phyloP scores from a whole-genome alignment of 2,113 vertebrate genomes.

The Perca fluviatilis region DNA sequence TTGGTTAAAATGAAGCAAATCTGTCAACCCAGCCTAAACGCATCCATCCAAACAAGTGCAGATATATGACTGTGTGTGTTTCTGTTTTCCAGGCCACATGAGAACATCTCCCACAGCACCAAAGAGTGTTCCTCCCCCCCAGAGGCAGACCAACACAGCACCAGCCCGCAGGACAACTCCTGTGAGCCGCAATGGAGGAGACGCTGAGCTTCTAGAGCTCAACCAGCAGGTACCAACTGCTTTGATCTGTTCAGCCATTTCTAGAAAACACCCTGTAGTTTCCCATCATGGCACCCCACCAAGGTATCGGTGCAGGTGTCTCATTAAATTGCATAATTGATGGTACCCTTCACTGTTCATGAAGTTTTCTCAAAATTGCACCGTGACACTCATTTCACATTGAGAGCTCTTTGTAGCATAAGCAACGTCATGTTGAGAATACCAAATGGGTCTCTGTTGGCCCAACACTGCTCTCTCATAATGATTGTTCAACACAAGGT shows the following conservation, averaged over 20 bases:
- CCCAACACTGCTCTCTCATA: no score
- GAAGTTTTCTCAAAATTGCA: not conserved
- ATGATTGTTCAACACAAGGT: not conserved
- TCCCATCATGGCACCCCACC: not conserved
- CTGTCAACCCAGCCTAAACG: not conserved
- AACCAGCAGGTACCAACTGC: conserved; percentile 91
- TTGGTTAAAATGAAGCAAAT: not conserved
- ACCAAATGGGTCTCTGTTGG: no score
- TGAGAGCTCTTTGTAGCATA: no score
- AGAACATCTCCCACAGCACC: conserved; percentile 93
- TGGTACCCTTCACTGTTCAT: not conserved
- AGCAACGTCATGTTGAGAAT: no score
- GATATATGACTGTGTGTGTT: conserved; percentile 12
- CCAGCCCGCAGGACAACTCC: conserved; percentile 85
- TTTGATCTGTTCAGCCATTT: not conserved
- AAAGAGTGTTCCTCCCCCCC: conserved; percentile 86
- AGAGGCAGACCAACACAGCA: conserved; percentile 82
- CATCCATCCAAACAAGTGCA: not conserved
- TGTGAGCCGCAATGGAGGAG: conserved; percentile 87
- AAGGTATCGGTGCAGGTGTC: not conserved
- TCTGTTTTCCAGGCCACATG: conserved; percentile 86
- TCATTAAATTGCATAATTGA: not conserved
- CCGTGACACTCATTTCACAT: no score
- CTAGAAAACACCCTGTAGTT: not conserved
- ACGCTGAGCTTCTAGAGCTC: conserved; percentile 89